Base-by-base conservation (phyloP, 1,140 invertebrate genomes). In the Bombus soroeensis region DNA sequence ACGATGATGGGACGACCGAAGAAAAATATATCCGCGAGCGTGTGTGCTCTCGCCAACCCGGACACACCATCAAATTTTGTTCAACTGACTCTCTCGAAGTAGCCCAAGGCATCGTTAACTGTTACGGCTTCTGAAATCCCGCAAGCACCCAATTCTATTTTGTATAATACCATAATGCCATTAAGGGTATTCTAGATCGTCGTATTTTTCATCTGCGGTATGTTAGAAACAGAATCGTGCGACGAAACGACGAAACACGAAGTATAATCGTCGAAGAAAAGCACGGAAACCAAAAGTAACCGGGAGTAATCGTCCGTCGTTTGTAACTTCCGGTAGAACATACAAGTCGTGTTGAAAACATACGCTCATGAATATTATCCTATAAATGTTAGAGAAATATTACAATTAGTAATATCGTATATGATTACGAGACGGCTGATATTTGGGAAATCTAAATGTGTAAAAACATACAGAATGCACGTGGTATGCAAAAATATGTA, bases 91-190 rank as follows among this genome's bases (percentile, higher is more conserved):
- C 57, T 71, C 74, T 75, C 64, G 64, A 77, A 84, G 32, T 72
- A 88, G 76, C 78, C 86, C 78, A 82, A 73, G 57, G 68, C 82
- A 78, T 86, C 57, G 73, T 79, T 85, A 82, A 72, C 41, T 64
- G 37, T 53, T 93, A 92, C 28, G 93, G 93, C 92, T 93, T 93
- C 93, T n/a, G 92, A 93, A 93, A 88, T 90, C 93, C 82, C 87
- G 84, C 83, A 86, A 87, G 82, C 75, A 85, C 80, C 47, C 91
- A 91, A 93, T 92, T 93, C 92, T 93, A 93, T 93, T 93, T 93
- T 93, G 88, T 89, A 84, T 93, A 93, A 93, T 93, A 79, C 92
- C 85, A 77, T 93, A 93, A 93, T 92, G 59, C 71, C 87, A 93
- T 93, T 93, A 93, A 8, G 25, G 47, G 62, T 71, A 72, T 76